Percentiles rank a stretch among this genome's conserved stretches.
Evolutionary conservation across 2,888 invertebrate species (phyloP).

Genomic region (Scaptomyza tumidula): DNA sequence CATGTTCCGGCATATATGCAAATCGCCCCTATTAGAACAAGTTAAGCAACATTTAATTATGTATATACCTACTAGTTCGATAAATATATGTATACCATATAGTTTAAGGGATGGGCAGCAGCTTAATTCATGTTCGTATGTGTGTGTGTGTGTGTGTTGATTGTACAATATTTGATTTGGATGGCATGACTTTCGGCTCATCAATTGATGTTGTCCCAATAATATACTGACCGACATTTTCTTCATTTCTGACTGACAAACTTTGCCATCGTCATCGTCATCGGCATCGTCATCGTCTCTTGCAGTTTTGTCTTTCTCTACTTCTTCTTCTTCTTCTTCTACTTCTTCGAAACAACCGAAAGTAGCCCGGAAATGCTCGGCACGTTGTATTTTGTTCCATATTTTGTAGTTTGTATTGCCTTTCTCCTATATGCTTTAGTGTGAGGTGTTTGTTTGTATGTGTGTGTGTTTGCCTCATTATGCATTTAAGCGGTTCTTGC

Average conservation of each 20-base stretch:
- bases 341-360: slow-evolving; percentile 64
- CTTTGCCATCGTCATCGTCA: slow-evolving; percentile 42
- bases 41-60: slow-evolving; percentile 37
- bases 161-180: slow-evolving; percentile 70
- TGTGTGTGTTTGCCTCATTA: slow-evolving; percentile 57
- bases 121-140: background rate
- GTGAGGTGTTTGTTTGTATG: slow-evolving; percentile 7
- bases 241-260: slow-evolving; percentile 30
- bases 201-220: slow-evolving; percentile 56
- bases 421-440: background rate
- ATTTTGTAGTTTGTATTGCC: slow-evolving; percentile 20
- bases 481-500: slow-evolving; percentile 54
- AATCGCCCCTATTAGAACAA: slow-evolving; percentile 19
- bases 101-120: background rate
- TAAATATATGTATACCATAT: background rate
- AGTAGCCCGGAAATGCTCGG: slow-evolving; percentile 74
- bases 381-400: slow-evolving; percentile 26
- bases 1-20: slow-evolving; percentile 29
- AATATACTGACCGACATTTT: slow-evolving; percentile 52
- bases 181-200: slow-evolving; percentile 68
- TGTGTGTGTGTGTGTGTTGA: slow-evolving; percentile 19
- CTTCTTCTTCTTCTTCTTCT: slow-evolving; percentile 10
- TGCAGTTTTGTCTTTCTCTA: slow-evolving; percentile 14
- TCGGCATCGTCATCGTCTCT: slow-evolving; percentile 18
- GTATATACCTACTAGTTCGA: slow-evolving; percentile 6